Conservation (phyloP, 1,140 invertebrate species). For the Drosophila kikkawai region DNA sequence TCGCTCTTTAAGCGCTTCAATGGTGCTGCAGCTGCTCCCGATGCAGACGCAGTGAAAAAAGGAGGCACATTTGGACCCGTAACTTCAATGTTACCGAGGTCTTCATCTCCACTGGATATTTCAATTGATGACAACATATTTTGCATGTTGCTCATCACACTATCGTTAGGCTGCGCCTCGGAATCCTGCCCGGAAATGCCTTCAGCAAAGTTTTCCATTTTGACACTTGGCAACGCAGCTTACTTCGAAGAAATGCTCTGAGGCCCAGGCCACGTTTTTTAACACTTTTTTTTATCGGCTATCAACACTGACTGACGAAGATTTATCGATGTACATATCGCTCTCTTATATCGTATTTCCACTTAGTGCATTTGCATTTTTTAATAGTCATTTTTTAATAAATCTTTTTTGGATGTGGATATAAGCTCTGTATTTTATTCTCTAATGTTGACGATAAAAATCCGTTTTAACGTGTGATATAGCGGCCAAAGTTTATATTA, state of each 20-base stretch:
- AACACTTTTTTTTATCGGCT: neutral
- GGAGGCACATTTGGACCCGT: neutral
- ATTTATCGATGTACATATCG: no score
- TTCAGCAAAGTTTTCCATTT: neutral
- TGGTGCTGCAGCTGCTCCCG: neutral
- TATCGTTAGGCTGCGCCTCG: no score
- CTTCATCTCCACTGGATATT: no score
- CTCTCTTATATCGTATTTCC: no score
- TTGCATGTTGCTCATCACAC: conserved; percentile 68
- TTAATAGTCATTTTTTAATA: no score
- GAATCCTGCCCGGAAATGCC: no score
- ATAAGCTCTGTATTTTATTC: no score
- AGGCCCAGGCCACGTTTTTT: conserved; percentile 10
- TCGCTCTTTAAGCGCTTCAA: conserved; percentile 45
- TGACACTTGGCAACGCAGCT: conserved; percentile 69
- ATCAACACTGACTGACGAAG: neutral
- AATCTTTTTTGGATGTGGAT: no score
- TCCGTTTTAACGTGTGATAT: no score
- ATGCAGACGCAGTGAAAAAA: neutral
- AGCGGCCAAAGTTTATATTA: no score
- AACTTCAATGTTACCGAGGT: neutral
- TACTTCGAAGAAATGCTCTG: conserved; percentile 79
- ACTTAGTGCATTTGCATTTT: no score
- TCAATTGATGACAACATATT: conserved; percentile 15
- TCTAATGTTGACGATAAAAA: no score